Percentiles rank a stretch among this genome's conserved stretches.
Conservation (phyloP, 23 tunicate genomes). For the Trididemnum clinides region DNA sequence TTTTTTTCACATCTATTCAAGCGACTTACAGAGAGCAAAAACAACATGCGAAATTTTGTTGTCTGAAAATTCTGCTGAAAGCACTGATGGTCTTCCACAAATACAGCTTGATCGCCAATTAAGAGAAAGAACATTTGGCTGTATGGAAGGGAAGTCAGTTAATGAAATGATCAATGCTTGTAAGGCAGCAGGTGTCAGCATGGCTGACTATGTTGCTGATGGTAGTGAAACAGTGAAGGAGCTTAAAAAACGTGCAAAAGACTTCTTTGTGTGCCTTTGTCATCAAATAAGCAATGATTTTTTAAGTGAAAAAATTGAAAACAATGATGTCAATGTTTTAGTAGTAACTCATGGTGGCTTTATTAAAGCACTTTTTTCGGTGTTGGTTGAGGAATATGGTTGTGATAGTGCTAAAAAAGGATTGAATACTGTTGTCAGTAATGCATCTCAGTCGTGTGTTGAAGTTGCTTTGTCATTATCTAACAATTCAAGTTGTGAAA, state of each 20-base stretch:
- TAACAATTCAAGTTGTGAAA: no score
- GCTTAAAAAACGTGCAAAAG: neutral
- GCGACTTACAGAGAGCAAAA: neutral
- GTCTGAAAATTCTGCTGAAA: neutral
- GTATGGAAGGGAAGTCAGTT: neutral
- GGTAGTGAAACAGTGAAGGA: constrained; percentile 1
- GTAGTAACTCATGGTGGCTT: constrained; percentile 9
- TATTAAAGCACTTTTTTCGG: constrained; percentile 6
- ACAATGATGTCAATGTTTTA: neutral
- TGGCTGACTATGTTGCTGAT: neutral
- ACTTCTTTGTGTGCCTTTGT: constrained; percentile 4
- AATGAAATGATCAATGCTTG: neutral
- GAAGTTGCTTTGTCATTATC: neutral
- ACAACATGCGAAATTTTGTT: neutral
- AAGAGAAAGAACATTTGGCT: constrained; percentile 14
- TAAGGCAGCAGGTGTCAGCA: neutral
- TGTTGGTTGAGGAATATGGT: neutral
- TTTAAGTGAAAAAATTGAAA: neutral
- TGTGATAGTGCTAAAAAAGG: neutral
- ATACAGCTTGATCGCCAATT: neutral
- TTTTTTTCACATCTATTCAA: neutral
- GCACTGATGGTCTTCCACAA: neutral
- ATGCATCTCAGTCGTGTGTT: constrained; percentile 6
- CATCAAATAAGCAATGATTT: neutral
- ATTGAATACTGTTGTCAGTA: neutral